phyloP scores from a whole-genome alignment of 2,888 invertebrate species.

The Bedellia somnulentella region DNA sequence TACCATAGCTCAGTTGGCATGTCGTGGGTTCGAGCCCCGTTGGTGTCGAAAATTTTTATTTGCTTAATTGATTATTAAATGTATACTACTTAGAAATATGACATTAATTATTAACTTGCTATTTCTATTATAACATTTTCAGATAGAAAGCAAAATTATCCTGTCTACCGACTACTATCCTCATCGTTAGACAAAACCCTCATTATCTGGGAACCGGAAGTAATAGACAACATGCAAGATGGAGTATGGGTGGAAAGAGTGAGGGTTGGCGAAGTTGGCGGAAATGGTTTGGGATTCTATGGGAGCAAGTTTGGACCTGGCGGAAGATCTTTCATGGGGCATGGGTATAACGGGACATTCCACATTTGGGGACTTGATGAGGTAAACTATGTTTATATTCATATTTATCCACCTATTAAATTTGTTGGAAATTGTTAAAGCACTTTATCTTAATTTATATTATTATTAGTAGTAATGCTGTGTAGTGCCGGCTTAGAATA shows the following conservation, averaged over 20 bases:
- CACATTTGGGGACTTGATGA: conserved; percentile 76
- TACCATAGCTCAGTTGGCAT: no score
- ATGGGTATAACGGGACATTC: conserved; percentile 92
- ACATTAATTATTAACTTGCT: no score
- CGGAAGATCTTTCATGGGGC: conserved; percentile 73
- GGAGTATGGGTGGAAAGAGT: conserved; percentile 82
- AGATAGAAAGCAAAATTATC: conserved; percentile 14
- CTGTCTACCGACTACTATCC: conserved; percentile 68
- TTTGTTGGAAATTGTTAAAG: not conserved
- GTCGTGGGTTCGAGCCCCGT: no score
- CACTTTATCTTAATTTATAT: not conserved
- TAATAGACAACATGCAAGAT: conserved; percentile 39
- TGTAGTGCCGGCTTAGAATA: no score
- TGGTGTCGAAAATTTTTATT: no score
- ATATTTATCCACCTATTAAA: not conserved
- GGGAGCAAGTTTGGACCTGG: conserved; percentile 78
- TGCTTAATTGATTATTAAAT: no score
- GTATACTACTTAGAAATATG: no score
- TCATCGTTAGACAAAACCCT: conserved; percentile 92
- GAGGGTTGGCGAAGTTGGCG: conserved; percentile 90
- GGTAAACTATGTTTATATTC: conserved; percentile 17
- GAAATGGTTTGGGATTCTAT: conserved; percentile 91
- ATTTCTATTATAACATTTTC: no score
- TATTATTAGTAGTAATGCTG: not conserved
- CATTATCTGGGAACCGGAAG: conserved; percentile 82